A percentile compares a stretch with the other conserved stretches of the same genome.
phyloP scores from a whole-genome alignment of 2,888 invertebrate species.

The Ceriagrion tenellum region DNA sequence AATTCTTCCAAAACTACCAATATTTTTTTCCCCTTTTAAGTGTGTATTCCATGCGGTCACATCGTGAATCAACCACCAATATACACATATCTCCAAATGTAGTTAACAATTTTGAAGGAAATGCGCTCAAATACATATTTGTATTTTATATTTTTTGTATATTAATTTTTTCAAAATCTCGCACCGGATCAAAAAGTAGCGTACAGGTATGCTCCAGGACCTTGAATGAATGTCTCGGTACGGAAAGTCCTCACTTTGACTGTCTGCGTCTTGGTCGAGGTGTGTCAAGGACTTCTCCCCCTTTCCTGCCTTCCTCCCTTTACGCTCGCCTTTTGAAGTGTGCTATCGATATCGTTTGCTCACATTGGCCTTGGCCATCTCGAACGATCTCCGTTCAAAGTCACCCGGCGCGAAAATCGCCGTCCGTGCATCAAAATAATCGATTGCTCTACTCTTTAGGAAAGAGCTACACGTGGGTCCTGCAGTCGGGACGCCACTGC shows the following conservation, averaged over 20 bases:
- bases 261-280: not conserved
- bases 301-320: not conserved
- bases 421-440: not conserved
- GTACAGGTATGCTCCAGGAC: not conserved
- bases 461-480: not conserved
- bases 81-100: too few relatives aligned
- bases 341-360: not conserved
- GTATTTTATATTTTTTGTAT: too few relatives aligned
- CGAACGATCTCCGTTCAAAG: not conserved
- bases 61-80: too few relatives aligned
- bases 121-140: too few relatives aligned
- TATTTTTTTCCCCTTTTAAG: too few relatives aligned
- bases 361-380: not conserved
- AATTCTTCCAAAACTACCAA: too few relatives aligned
- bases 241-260: not conserved
- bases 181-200: not conserved
- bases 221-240: not conserved
- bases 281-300: conserved; percentile 6
- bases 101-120: too few relatives aligned
- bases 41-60: too few relatives aligned
- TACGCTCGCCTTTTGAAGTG: not conserved
- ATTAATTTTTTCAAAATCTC: too few relatives aligned
- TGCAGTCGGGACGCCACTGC: not conserved
- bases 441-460: not conserved
- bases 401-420: not conserved